Conservation (phyloP, 1,140 invertebrate genomes). For the Trachymyrmex cornetzi region DNA sequence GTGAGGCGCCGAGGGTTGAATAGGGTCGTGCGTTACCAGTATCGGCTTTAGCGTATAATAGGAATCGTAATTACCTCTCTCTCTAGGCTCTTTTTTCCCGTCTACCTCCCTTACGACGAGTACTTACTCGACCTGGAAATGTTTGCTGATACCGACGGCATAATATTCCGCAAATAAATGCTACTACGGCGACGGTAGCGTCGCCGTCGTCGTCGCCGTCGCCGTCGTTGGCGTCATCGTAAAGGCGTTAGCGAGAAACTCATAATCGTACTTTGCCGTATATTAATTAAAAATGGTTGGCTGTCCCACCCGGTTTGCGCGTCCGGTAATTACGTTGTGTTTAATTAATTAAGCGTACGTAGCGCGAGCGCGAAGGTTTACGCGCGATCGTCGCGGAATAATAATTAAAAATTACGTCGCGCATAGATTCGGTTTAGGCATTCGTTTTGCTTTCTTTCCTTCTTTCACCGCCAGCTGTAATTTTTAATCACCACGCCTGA, state of each 20-base stretch:
- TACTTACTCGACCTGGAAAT: conserved; percentile 5
- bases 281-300: conserved; percentile 59
- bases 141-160: conserved; percentile 2
- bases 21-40: conserved; percentile 21
- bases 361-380: conserved; percentile 22
- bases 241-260: conserved; percentile 42
- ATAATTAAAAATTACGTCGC: conserved; percentile 49
- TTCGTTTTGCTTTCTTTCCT: conserved; percentile 22
- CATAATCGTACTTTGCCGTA: conserved; percentile 41
- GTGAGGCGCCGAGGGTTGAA: neutral
- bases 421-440: conserved; percentile 33
- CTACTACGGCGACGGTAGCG: neutral
- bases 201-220: neutral
- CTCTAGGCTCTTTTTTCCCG: neutral
- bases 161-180: conserved; percentile 39
- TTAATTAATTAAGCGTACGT: conserved; percentile 61
- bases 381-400: conserved; percentile 48
- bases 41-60: conserved; percentile 51
- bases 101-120: conserved; percentile 20
- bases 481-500: conserved; percentile 43
- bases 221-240: neutral
- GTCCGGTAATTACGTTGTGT: conserved; percentile 46
- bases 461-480: conserved; percentile 11
- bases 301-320: neutral
- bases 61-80: conserved; percentile 50